Evolutionary conservation across 2,888 invertebrate genomes (phyloP).

Genomic region (Meganola albula): DNA sequence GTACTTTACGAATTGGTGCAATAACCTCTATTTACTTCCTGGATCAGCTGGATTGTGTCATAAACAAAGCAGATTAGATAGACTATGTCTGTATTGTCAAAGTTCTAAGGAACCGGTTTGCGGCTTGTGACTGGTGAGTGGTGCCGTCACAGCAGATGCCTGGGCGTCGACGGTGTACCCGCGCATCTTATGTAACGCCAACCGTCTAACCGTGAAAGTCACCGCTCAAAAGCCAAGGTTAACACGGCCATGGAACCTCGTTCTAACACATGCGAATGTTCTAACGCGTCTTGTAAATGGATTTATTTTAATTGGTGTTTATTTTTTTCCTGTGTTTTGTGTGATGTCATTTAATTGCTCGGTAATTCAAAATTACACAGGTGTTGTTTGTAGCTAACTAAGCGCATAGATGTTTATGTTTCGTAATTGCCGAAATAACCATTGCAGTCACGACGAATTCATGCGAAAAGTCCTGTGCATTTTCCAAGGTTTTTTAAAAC

Average conservation of each 20-base stretch:
- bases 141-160: constrained; percentile 65
- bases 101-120: constrained; percentile 52
- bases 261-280: constrained; percentile 63
- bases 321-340: constrained; percentile 54
- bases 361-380: constrained; percentile 36
- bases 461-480: too few relatives aligned
- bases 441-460: too few relatives aligned
- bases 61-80: constrained; percentile 9
- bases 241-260: constrained; percentile 63
- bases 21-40: constrained; percentile 20
- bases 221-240: constrained; percentile 77
- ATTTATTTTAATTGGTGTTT: constrained; percentile 48
- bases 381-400: constrained; percentile 17
- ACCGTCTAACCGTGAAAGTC: constrained; percentile 77
- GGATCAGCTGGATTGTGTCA: not conserved
- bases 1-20: too few relatives aligned
- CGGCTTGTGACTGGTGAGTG: constrained; percentile 53
- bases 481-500: too few relatives aligned
- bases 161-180: constrained; percentile 39
- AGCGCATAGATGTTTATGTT: too few relatives aligned
- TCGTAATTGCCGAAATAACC: too few relatives aligned
- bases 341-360: constrained; percentile 61
- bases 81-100: constrained; percentile 30
- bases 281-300: constrained; percentile 48
- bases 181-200: constrained; percentile 70